Percentiles rank a stretch among this genome's conserved stretches.
Conservation (phyloP, 2,113 vertebrate genomes). For the Cheirogaleus medius region DNA sequence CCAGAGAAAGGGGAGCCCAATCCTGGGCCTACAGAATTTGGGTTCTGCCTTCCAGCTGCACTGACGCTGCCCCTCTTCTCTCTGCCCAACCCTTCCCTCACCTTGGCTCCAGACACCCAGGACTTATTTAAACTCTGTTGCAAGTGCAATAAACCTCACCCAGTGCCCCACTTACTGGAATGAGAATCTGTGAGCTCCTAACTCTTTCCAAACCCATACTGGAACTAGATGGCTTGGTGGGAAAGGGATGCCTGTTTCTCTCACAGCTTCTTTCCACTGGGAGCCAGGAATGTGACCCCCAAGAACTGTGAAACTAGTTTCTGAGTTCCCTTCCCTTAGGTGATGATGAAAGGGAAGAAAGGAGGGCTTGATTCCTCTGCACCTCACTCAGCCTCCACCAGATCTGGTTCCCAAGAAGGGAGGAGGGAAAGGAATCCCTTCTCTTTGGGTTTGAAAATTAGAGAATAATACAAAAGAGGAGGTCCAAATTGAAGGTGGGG, state of each 20-base stretch:
- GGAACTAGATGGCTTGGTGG: not conserved
- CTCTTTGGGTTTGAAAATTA: not conserved
- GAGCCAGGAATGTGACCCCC: not conserved
- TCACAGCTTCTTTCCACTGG: not conserved
- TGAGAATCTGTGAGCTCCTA: constrained; percentile 2
- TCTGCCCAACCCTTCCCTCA: not conserved
- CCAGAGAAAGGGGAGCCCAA: constrained; percentile 1
- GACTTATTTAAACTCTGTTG: constrained; percentile 84
- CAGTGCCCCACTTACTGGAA: constrained; percentile 60
- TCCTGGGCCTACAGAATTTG: constrained; percentile 44
- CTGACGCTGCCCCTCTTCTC: constrained; percentile 69
- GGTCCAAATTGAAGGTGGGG: not conserved
- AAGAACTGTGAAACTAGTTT: not conserved
- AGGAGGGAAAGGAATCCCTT: not conserved
- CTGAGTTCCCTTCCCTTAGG: not conserved
- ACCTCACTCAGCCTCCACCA: not conserved
- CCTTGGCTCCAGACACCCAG: constrained; percentile 55
- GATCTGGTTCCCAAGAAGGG: not conserved
- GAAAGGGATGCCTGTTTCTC: not conserved
- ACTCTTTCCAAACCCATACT: not conserved
- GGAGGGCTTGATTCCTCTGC: not conserved
- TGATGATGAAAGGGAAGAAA: not conserved
- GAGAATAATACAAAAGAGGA: not conserved
- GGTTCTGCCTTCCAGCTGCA: constrained; percentile 75
- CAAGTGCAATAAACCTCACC: constrained; percentile 84